Percentiles rank a stretch among this genome's conserved stretches.
These are phyloP conservation scores for Agrochola macilenta DNA, from an alignment of 2,888 invertebrate genomes.

Conservation along the genomic window DNA sequence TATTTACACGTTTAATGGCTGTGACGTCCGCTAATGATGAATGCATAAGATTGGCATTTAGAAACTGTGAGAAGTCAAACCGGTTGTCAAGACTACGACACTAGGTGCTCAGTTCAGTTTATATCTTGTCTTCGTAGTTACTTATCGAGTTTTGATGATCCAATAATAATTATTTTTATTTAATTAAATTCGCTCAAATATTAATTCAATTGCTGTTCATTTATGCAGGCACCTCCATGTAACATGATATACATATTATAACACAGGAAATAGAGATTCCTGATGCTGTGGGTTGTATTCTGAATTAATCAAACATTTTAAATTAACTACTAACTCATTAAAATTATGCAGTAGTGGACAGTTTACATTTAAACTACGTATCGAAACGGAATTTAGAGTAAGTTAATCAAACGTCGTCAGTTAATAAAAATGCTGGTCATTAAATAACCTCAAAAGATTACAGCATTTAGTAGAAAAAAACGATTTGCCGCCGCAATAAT, in stretches of 20 bases:
- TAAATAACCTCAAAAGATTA: conserved; percentile 75
- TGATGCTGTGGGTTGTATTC: conserved; percentile 3
- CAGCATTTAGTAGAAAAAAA: conserved; percentile 72
- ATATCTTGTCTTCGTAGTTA: conserved; percentile 1
- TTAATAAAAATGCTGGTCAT: conserved; percentile 73
- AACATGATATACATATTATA: conserved; percentile 20
- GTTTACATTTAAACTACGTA: conserved; percentile 52
- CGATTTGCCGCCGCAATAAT: conserved; percentile 72
- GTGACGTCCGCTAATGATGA: conserved; percentile 79
- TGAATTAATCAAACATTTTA: conserved; percentile 39
- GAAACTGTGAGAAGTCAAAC: conserved; percentile 77
- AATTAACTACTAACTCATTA: conserved; percentile 44
- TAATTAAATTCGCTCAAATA: background rate
- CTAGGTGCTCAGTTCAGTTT: conserved; percentile 13
- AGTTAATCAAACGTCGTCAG: conserved; percentile 67
- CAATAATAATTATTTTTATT: conserved; percentile 16
- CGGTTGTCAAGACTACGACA: conserved; percentile 62
- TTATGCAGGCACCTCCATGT: conserved; percentile 35
- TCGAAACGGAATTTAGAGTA: conserved; percentile 57
- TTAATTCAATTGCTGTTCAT: conserved; percentile 25
- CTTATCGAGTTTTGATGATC: conserved; percentile 11
- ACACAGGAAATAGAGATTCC: conserved; percentile 19
- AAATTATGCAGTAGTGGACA: conserved; percentile 54
- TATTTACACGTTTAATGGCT: conserved; percentile 85
- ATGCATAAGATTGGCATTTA: conserved; percentile 81